Evolutionary conservation across 2,888 invertebrate species (phyloP).

Genomic region (Drosophila siamana): DNA sequence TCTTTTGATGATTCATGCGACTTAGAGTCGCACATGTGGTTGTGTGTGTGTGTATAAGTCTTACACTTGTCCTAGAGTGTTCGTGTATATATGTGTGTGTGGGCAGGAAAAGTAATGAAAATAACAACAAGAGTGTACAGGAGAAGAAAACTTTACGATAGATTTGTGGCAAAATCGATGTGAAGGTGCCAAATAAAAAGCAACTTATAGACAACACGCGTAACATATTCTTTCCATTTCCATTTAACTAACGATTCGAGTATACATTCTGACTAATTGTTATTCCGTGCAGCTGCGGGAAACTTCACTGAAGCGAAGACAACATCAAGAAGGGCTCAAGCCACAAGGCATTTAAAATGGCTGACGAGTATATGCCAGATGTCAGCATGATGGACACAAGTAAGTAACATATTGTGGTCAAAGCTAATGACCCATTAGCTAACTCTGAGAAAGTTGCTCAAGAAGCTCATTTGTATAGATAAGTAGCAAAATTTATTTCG

Average conservation of each 20-base stretch:
- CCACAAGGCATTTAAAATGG: conserved; percentile 80
- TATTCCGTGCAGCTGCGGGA: conserved; percentile 58
- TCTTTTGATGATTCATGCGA: conserved; percentile 67
- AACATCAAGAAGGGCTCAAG: conserved; percentile 41
- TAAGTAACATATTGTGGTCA: conserved; percentile 78
- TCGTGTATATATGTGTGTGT: conserved; percentile 25
- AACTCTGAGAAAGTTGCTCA: conserved; percentile 13
- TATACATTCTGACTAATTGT: conserved; percentile 52
- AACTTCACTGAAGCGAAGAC: conserved; percentile 37
- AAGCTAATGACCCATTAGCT: conserved; percentile 26
- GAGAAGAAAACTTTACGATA: conserved; percentile 28
- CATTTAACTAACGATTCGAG: background rate
- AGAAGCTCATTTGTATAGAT: too few relatives aligned
- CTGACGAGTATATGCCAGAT: conserved; percentile 84
- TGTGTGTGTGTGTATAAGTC: background rate
- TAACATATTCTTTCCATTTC: background rate
- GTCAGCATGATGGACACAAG: conserved; percentile 84
- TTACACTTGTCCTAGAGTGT: background rate
- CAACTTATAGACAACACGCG: conserved; percentile 1
- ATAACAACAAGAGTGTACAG: conserved; percentile 67
- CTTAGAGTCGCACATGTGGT: conserved; percentile 34
- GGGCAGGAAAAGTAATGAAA: conserved; percentile 55
- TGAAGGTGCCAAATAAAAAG: conserved; percentile 29
- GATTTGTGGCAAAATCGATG: conserved; percentile 51
- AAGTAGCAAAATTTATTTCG: background rate